phyloP scores from a whole-genome alignment of 2,797 vertebrate genomes.

The Danio choprae region DNA sequence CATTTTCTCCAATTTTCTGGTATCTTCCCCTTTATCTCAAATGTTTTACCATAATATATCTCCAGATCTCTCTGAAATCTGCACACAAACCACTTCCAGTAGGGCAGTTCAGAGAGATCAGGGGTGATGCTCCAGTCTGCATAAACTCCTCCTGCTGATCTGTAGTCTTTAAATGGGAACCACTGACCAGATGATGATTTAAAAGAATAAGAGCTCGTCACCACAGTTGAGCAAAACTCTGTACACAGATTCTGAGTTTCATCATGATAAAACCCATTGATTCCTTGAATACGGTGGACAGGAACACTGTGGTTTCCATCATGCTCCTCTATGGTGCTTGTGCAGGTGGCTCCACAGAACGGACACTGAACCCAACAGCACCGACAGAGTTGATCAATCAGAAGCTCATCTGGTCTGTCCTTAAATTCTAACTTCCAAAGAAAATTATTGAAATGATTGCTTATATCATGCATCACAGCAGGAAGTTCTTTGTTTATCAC shows the following conservation, averaged over 20 bases:
- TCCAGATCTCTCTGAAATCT: background rate
- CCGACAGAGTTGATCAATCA: background rate
- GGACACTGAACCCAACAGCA: constrained; percentile 56
- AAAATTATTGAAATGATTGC: too few relatives aligned
- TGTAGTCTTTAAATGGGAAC: background rate
- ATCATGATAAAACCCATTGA: background rate
- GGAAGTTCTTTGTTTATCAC: background rate
- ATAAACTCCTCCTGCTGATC: background rate
- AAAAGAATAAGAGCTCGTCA: background rate
- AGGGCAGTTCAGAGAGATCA: too few relatives aligned
- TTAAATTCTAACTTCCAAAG: too few relatives aligned
- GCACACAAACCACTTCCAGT: too few relatives aligned
- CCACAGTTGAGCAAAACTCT: constrained; percentile 6
- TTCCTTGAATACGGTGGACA: fast-evolving
- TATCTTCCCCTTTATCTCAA: too few relatives aligned
- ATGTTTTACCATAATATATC: background rate
- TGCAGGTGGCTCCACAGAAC: constrained; percentile 42
- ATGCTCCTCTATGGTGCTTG: background rate
- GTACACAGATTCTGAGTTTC: background rate
- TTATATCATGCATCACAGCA: too few relatives aligned
- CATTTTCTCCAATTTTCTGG: too few relatives aligned
- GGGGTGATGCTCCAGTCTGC: background rate
- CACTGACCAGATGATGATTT: background rate
- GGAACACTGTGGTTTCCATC: background rate
- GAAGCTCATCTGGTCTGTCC: background rate